Evolutionary conservation across 2,888 invertebrate species (phyloP), one percentile per base, ranked within the genome.

Genomic region (Plagodis pulveraria): DNA sequence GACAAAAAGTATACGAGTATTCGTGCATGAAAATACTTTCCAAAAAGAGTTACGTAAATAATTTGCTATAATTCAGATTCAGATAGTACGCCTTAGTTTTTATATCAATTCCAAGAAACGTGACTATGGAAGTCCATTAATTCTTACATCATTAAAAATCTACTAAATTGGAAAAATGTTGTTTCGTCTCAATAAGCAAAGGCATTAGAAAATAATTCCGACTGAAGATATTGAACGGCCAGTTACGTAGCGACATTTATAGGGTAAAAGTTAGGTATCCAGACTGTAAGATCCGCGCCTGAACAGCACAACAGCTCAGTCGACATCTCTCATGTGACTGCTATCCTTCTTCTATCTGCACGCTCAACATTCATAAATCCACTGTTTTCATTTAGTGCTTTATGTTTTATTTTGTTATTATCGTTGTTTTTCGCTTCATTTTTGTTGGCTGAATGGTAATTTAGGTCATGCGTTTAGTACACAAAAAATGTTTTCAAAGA

Each of bases 281-380:
- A 81, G 69, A 65, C 68, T 67, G 62, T 59, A 22, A 66, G 58
- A 67, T 66, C 60, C 69, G 73, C 74, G 72, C 66, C 65, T 66
- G 66, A 74, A 71, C 78, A 72, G 76, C 75, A 49, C 32, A 65
- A 41, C 71, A 67, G 73, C 74, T 84, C 85, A 86, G 87, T 84
- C 84, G 81, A 87, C 89, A 89, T 92, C 92, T 92, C 92, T 92
- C 92, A 91, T 89, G 88, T 91, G 91, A 79, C 87, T 89, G 89
- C 87, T 87, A 70, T 82, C 70, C 75, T 73, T 71, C 45, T 74
- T 70, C 69, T 72, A 70, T 69, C 79, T 80, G 86, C 91, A 88
- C 89, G 88, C 84, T 76, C 68, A 81, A 70, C 80, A 81, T 80
- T 67, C 77, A 76, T 83, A 38, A 47, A 22, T 74, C 72, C 68